Evolutionary conservation across 2,113 vertebrate genomes (phyloP), one percentile per base, ranked within the genome.

Genomic region (Rhinolophus sinicus): DNA sequence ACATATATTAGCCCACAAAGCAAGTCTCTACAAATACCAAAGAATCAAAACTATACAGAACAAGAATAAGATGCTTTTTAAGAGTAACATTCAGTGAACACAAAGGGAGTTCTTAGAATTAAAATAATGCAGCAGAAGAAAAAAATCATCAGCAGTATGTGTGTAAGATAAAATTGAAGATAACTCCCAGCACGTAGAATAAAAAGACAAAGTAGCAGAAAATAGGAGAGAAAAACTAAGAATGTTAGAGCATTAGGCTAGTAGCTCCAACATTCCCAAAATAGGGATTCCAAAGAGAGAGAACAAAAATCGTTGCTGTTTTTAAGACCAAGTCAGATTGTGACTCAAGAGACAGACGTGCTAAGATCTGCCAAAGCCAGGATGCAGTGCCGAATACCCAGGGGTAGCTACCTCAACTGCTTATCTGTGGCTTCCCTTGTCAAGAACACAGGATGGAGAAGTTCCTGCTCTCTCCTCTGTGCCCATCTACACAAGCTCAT

Each of bases 11-110:
- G 47, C 24, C 76, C 64, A 88, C 33, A 95, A 96, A 95, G 19
- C 16, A 93, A 86, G 52, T 72, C 35, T 65, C 54, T 8, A 70
- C 50, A 81, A 76, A 93, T 95, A 88, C 16, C n/a, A 70, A 83
- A 93, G 58, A 93, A 60, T 84, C 88, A 94, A 97, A 93, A 84
- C 56, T 62, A 60, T 33, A 72, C 14, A 62, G 8, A 81, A 82
- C 22, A 87, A 64, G 15, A 91, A 81, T 80, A 72, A 94, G 67
- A 47, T 76, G 50, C 7, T 65, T 93, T 96, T 92, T 60, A 64
- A 88, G 70, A 85, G 50, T 75, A 82, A 70, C 30, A 58, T 73
- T 90, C 22, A 24, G 22, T 77, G 77, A 86, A 47, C 22, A 92
- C 21, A 76, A 75, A 93, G 67, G 52, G 5, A 62, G 38, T 52